Base-by-base conservation (phyloP, 2,113 vertebrate species). In the Ochotona curzoniae region DNA sequence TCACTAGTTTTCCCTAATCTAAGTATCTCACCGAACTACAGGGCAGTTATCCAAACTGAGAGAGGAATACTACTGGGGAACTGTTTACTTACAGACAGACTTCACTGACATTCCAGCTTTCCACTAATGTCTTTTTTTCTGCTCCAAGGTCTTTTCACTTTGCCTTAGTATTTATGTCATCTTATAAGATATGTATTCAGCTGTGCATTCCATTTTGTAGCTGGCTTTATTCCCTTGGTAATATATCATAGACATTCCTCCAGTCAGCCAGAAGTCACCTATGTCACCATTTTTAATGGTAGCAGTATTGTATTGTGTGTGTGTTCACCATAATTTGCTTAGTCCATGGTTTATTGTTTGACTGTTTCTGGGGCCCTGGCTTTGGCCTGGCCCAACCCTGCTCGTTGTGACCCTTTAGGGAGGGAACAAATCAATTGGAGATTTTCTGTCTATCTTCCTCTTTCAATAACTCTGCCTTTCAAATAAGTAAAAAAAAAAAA, bases 271-370 rank as follows among this genome's bases (percentile, higher is more conserved):
- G 85, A 95, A 93, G 71, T 82, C 30, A 30, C 44, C 44, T 66
- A 32, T 23, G 18, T 17, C 35, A 70, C 78, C 84, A 15, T 87
- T 93, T 94, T 89, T 86, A 94, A 87, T 51, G 66, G 38, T 7
- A 83, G 75, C 21, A 94, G n/a, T 30, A 14, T 91, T 84, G 71
- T 26, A 57, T 49, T 51, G 5, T 23, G 49, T 57, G 44, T 47
- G 57, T 51, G n/a, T n/a, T 61, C 86, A 61, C 47, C 67, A 47
- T 54, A 49, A 83, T 71, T 90, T 90, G 14, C 32, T 32, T 49
- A 86, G 79, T 82, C 75, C 35, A n/a, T 30, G 70, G 13, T n/a
- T 92, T 87, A 69, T 67, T 87, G 61, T 61, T 81, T 44, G 38
- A 44, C 38, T 44, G 15, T 14, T 57, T 57, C 54, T 18, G 18